Conservation (phyloP, 2,888 invertebrate species). For the Agrilus biguttatus region DNA sequence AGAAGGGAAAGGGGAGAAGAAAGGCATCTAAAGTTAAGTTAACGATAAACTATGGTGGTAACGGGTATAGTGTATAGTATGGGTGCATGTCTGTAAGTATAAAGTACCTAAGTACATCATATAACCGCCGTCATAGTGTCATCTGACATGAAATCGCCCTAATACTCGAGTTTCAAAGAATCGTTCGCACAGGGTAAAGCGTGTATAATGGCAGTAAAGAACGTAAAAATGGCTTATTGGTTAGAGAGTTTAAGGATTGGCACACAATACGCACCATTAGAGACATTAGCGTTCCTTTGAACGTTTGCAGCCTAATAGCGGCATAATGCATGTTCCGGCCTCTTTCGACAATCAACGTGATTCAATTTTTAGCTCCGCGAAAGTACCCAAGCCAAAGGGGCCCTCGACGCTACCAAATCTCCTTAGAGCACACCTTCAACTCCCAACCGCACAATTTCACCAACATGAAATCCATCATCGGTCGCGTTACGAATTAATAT, state of each 20-base stretch:
- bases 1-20: too few species aligned
- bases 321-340: conserved; percentile 26
- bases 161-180: too few species aligned
- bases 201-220: conserved; percentile 5
- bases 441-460: background rate
- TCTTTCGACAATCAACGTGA: conserved; percentile 28
- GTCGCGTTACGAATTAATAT: too few species aligned
- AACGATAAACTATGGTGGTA: too few species aligned
- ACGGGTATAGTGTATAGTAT: too few species aligned
- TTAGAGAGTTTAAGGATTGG: conserved; percentile 26
- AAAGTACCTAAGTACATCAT: too few species aligned
- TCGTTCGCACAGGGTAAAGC: conserved; percentile 3
- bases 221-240: conserved; percentile 24
- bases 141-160: too few species aligned
- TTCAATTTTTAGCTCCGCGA: conserved; percentile 27
- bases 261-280: conserved; percentile 28
- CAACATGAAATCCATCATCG: too few species aligned
- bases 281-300: conserved; percentile 30
- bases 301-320: conserved; percentile 29
- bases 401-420: conserved; percentile 7
- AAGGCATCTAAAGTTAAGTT: too few species aligned
- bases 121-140: too few species aligned
- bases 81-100: too few species aligned
- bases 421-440: conserved; percentile 2
- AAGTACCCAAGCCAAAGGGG: conserved; percentile 12